These are phyloP conservation scores for Fabriciana adippe DNA, from an alignment of 2,888 invertebrate species.

Conservation along the genomic window DNA sequence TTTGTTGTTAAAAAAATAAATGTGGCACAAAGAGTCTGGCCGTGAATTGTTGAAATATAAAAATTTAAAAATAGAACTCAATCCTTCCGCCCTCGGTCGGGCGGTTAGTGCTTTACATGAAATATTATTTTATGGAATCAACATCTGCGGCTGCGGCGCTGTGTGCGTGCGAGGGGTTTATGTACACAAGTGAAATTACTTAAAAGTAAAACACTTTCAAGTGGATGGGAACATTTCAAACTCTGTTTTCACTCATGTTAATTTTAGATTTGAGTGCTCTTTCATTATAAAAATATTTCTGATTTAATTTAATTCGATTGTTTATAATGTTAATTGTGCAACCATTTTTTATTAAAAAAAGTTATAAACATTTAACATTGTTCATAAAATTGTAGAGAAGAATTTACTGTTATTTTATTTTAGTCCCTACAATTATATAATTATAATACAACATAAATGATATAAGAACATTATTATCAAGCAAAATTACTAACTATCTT, in stretches of 20 bases:
- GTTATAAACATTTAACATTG: background rate
- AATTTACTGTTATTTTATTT: too few species aligned
- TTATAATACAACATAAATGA: too few species aligned
- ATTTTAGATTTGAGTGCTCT: slow-evolving; percentile 52
- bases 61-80: slow-evolving; percentile 80
- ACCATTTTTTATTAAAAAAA: background rate
- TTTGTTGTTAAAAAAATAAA: slow-evolving; percentile 33
- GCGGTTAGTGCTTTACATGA: slow-evolving; percentile 81
- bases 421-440: too few species aligned
- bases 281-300: slow-evolving; percentile 43
- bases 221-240: slow-evolving; percentile 72
- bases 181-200: slow-evolving; percentile 77
- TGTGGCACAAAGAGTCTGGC: slow-evolving; percentile 52
- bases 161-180: slow-evolving; percentile 73
- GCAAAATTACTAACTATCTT: too few species aligned
- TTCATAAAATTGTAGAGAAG: too few species aligned
- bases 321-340: slow-evolving; percentile 21
- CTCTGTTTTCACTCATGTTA: slow-evolving; percentile 58
- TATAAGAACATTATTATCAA: too few species aligned
- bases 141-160: slow-evolving; percentile 71
- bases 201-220: slow-evolving; percentile 73
- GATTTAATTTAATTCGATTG: slow-evolving; percentile 27
- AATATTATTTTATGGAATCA: slow-evolving; percentile 83
- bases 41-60: slow-evolving; percentile 76
- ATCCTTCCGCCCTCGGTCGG: slow-evolving; percentile 81